These are phyloP conservation scores for Tonatia bakeri DNA, from an alignment of 2,113 vertebrate genomes.

Conservation along the genomic window DNA sequence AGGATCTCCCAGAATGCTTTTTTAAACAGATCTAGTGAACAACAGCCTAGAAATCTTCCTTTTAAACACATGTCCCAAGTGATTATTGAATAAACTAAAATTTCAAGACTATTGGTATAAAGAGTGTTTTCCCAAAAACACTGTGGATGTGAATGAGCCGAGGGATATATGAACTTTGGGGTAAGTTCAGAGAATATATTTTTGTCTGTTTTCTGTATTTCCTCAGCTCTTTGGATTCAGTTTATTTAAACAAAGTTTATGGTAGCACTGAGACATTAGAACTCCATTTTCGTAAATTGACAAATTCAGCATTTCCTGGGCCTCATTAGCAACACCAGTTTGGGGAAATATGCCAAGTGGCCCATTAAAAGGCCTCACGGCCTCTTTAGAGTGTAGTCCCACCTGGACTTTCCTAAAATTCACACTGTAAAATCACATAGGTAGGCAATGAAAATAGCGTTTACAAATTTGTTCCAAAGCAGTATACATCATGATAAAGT, in stretches of 20 bases:
- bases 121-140: neutral
- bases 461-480: constrained; percentile 31
- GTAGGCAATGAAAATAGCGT: neutral
- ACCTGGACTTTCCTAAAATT: neutral
- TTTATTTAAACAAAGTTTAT: constrained; percentile 35
- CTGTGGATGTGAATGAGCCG: neutral
- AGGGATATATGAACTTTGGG: neutral
- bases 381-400: neutral
- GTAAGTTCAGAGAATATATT: neutral
- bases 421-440: constrained; percentile 33
- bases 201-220: neutral
- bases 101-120: neutral
- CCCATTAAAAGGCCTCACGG: neutral
- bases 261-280: neutral
- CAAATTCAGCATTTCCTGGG: constrained; percentile 3
- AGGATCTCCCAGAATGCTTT: neutral
- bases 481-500: neutral
- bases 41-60: neutral
- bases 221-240: neutral
- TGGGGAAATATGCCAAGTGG: neutral
- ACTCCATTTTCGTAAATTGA: constrained; percentile 24
- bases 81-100: neutral
- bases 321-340: neutral
- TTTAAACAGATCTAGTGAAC: neutral
- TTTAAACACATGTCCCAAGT: neutral